Conservation (phyloP, 2,888 invertebrate species). For the Auanema freiburgensis region DNA sequence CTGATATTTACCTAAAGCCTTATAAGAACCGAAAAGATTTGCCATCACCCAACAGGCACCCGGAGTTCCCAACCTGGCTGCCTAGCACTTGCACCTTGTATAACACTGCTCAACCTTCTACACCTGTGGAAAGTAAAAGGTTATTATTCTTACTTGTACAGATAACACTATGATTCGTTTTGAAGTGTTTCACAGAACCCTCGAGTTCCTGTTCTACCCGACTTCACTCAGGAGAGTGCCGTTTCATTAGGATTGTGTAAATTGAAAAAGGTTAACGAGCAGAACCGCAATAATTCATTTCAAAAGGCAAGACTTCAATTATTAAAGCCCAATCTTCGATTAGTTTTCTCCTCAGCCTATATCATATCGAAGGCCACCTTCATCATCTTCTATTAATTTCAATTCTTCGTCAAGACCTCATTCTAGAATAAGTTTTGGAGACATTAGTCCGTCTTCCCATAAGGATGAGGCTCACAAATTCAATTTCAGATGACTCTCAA, state of each 20-base stretch:
- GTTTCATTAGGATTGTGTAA: neutral
- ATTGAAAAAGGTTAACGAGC: neutral
- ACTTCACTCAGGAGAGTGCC: neutral
- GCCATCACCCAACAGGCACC: too few relatives aligned
- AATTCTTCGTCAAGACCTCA: neutral
- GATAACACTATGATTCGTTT: too few relatives aligned
- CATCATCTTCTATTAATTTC: neutral
- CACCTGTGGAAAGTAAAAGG: too few relatives aligned
- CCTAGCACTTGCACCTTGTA: too few relatives aligned
- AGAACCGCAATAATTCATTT: neutral
- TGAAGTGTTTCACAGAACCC: too few relatives aligned
- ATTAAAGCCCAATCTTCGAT: neutral
- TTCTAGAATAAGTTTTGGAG: neutral
- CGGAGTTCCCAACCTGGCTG: too few relatives aligned
- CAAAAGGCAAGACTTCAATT: neutral
- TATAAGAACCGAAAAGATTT: too few relatives aligned
- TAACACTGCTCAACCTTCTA: too few relatives aligned
- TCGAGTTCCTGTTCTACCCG: neutral
- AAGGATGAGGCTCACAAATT: too few relatives aligned
- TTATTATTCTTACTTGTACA: too few relatives aligned
- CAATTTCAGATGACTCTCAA: neutral
- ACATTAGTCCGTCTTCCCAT: too few relatives aligned
- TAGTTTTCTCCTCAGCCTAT: constrained; percentile 3
- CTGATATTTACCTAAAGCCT: too few relatives aligned
- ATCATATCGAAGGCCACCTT: neutral